Conservation (phyloP, 2,888 invertebrate species). For the Aspidiotus rigidus region DNA sequence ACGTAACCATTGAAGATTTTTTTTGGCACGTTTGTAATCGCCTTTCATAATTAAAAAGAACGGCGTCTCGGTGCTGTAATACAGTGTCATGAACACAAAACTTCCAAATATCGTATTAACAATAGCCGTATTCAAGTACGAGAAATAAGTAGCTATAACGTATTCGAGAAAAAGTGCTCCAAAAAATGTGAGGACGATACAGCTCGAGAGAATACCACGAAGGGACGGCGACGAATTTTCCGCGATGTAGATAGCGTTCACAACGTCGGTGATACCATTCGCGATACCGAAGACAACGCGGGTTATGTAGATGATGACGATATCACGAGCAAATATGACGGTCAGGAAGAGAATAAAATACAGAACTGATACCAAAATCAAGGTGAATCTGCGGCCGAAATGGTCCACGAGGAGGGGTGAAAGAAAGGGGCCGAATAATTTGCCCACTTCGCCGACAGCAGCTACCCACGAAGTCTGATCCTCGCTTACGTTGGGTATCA, state of each 20-base stretch:
- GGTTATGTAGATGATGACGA: conserved; percentile 26
- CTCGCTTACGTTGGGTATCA: conserved; percentile 5
- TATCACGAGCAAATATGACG: not conserved
- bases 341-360: not conserved
- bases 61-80: conserved; percentile 35
- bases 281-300: conserved; percentile 37
- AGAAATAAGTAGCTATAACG: conserved; percentile 36
- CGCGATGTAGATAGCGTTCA: conserved; percentile 37
- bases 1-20: not conserved
- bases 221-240: conserved; percentile 36
- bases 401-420: not conserved
- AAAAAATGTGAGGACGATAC: conserved; percentile 37
- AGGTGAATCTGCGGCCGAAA: conserved; percentile 10
- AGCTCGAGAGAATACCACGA: conserved; percentile 37
- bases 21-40: conserved; percentile 26
- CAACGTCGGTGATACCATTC: conserved; percentile 37
- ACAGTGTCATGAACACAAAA: not conserved
- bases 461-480: conserved; percentile 12
- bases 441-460: conserved; percentile 4
- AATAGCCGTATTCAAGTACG: conserved; percentile 35
- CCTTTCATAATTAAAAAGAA: conserved; percentile 35
- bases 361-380: not conserved
- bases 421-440: not conserved
- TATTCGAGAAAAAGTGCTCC: conserved; percentile 37
- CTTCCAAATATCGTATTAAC: conserved; percentile 34